These are phyloP conservation scores for Recurvirostra avosetta DNA, from an alignment of 2,113 vertebrate species.

Conservation along the genomic window DNA sequence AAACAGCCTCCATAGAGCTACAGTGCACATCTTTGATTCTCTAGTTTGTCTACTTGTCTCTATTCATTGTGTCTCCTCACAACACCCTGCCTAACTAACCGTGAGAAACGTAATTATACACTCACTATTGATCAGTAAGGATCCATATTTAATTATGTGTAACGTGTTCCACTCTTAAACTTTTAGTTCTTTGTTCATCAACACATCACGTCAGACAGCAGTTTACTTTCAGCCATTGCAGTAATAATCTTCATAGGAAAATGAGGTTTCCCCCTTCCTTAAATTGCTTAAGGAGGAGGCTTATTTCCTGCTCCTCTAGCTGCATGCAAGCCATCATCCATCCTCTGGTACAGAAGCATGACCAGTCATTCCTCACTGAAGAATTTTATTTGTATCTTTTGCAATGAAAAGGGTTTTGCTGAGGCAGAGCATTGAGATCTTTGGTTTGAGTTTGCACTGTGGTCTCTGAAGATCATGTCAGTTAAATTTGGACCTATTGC, in stretches of 20 bases:
- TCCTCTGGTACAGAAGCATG: not conserved
- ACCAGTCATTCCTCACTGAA: not conserved
- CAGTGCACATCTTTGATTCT: not conserved
- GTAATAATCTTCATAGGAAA: conserved; percentile 31
- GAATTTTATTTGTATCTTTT: not conserved
- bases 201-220: not conserved
- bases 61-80: conserved; percentile 13
- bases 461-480: not conserved
- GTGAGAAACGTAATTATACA: conserved; percentile 62
- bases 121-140: conserved; percentile 65
- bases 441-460: not conserved
- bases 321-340: not conserved
- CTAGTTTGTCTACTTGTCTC: conserved; percentile 10
- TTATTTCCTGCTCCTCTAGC: not conserved
- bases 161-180: conserved; percentile 49
- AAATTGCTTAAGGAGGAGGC: not conserved
- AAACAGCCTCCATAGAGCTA: not conserved
- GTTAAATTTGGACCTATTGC: not conserved
- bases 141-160: conserved; percentile 70
- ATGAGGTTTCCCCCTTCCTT: not conserved
- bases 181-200: conserved; percentile 42
- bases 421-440: not conserved
- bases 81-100: conserved; percentile 61
- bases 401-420: not conserved
- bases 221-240: not conserved